phyloP scores from a whole-genome alignment of 2,888 invertebrate species.

The Cataglyphis cursor region DNA sequence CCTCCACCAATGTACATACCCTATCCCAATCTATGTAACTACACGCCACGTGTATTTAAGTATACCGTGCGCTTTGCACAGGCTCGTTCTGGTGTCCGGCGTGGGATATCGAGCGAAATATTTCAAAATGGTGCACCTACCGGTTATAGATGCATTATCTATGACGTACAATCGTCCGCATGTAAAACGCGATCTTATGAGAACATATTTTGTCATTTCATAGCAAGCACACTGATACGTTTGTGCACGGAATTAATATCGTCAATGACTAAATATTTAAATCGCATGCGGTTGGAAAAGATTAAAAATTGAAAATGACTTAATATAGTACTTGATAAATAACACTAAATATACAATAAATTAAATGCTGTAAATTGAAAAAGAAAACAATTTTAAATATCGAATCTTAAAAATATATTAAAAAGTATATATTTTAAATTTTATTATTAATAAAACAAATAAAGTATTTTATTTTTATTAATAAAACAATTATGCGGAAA shows the following conservation, averaged over 20 bases:
- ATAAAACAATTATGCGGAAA: neutral
- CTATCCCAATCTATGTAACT: conserved; percentile 50
- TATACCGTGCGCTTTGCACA: conserved; percentile 61
- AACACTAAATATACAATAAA: neutral
- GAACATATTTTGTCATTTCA: conserved; percentile 43
- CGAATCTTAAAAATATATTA: neutral
- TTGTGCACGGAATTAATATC: conserved; percentile 20
- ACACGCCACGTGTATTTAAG: conserved; percentile 49
- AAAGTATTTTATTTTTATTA: neutral
- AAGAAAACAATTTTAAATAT: neutral
- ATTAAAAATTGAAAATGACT: conserved; percentile 3
- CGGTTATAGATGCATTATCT: conserved; percentile 46
- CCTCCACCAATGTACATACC: conserved; percentile 66
- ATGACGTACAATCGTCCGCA: conserved; percentile 38
- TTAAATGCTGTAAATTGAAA: neutral
- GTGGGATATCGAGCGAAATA: conserved; percentile 63
- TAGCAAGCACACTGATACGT: conserved; percentile 7
- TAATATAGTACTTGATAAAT: neutral
- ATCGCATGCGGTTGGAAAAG: neutral
- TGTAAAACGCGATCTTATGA: conserved; percentile 45
- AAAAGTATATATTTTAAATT: neutral
- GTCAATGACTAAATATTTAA: neutral
- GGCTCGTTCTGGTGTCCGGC: conserved; percentile 52
- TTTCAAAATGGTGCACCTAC: conserved; percentile 60
- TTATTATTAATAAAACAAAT: neutral